These are phyloP conservation scores for Tonatia bakeri DNA, from an alignment of 2,113 vertebrate genomes.

Conservation along the genomic window DNA sequence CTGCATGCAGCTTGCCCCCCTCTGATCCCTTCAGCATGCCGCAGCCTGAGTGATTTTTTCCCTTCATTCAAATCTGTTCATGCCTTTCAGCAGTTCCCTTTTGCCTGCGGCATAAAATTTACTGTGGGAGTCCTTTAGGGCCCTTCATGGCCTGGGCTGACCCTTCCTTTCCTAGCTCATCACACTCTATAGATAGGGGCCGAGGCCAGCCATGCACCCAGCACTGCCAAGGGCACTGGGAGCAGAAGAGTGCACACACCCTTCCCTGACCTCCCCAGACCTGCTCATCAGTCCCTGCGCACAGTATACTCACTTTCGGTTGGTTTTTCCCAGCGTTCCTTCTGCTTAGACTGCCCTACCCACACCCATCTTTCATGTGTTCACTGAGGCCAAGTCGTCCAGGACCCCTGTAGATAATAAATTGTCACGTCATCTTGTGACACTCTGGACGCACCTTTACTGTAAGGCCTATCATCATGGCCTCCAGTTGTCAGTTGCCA, in stretches of 20 bases:
- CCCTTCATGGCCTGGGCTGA: not conserved
- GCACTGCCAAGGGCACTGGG: not conserved
- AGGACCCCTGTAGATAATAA: not conserved
- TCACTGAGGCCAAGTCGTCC: not conserved
- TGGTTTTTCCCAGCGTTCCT: not conserved
- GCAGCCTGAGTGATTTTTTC: not conserved
- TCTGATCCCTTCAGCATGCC: not conserved
- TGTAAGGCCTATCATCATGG: not conserved
- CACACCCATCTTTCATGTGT: not conserved
- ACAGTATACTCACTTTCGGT: not conserved
- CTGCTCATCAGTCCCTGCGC: not conserved
- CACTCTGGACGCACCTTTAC: not conserved
- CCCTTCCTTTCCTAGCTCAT: not conserved
- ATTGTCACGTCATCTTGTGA: not conserved
- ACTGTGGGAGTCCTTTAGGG: not conserved
- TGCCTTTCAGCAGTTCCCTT: not conserved
- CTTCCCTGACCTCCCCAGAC: not conserved
- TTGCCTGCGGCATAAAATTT: not conserved
- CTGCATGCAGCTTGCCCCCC: not conserved
- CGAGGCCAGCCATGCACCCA: not conserved
- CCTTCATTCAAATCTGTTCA: not conserved
- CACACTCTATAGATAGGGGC: not conserved
- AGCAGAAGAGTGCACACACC: not conserved
- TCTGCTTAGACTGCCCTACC: not conserved
- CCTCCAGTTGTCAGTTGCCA: not conserved